Conservation (phyloP, 1,140 invertebrate species). For the Drosophila micromelanica region DNA sequence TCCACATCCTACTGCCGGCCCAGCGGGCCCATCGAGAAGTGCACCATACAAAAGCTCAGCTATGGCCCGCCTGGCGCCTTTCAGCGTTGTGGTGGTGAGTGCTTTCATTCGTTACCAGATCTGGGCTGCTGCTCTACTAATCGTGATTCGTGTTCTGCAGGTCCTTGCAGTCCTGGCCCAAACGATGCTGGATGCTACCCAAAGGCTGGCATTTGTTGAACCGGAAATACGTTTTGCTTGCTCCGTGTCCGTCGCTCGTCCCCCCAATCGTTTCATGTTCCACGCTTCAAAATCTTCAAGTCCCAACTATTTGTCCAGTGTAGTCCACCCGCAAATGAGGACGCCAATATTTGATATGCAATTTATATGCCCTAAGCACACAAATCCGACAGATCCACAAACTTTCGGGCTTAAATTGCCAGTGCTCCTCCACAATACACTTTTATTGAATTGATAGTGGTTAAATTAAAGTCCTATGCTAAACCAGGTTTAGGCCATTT, state of each 20-base stretch:
- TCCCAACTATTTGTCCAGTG: constrained; percentile 22
- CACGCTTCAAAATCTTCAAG: constrained; percentile 58
- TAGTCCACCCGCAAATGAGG: not conserved
- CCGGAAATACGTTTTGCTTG: constrained; percentile 52
- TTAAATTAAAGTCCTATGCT: constrained; percentile 38
- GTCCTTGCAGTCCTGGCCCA: constrained; percentile 49
- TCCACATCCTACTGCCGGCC: constrained; percentile 84
- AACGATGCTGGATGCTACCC: constrained; percentile 51
- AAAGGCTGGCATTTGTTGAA: constrained; percentile 77
- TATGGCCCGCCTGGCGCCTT: constrained; percentile 85
- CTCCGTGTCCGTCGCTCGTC: constrained; percentile 11
- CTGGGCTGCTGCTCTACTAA: not conserved
- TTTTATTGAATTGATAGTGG: constrained; percentile 31
- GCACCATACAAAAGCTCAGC: constrained; percentile 87
- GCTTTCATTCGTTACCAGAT: no score
- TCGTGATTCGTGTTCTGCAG: constrained; percentile 14
- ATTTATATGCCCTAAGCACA: not conserved
- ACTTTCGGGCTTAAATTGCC: constrained; percentile 21
- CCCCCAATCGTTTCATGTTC: constrained; percentile 30
- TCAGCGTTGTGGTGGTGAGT: constrained; percentile 73
- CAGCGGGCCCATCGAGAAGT: constrained; percentile 79
- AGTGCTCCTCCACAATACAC: constrained; percentile 16
- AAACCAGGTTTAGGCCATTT: constrained; percentile 50
- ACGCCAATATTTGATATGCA: not conserved
- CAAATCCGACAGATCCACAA: not conserved